phyloP scores from a whole-genome alignment of 2,113 vertebrate genomes.

The Pygoscelis antarcticus region DNA sequence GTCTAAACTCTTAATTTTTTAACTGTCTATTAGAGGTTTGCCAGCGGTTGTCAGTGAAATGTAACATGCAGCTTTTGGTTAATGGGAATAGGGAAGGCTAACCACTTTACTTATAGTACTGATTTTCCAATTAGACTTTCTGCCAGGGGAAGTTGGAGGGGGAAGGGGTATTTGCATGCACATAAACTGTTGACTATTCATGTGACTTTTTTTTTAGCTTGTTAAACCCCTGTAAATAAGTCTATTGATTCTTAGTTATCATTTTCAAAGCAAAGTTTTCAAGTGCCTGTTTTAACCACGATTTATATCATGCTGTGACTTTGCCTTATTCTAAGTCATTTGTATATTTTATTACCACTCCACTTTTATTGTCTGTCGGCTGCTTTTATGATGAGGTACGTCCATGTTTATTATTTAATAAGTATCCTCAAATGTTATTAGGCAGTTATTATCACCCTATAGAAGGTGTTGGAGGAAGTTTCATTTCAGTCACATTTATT shows the following conservation, averaged over 20 bases:
- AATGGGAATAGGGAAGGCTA: constrained; percentile 51
- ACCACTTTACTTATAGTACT: constrained; percentile 71
- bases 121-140: constrained; percentile 77
- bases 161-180: constrained; percentile 73
- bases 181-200: constrained; percentile 67
- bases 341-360: constrained; percentile 50
- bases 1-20: constrained; percentile 72
- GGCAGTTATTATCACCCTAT: constrained; percentile 44
- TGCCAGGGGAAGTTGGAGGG: constrained; percentile 71
- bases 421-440: constrained; percentile 52
- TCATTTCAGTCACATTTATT: constrained; percentile 69
- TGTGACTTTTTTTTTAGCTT: constrained; percentile 60
- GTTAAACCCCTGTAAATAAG: constrained; percentile 72
- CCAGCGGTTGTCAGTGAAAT: constrained; percentile 60
- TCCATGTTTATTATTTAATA: constrained; percentile 60
- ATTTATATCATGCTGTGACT: constrained; percentile 61
- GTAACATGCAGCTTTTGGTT: constrained; percentile 64
- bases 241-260: constrained; percentile 66
- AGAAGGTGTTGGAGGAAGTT: constrained; percentile 70
- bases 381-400: constrained; percentile 64
- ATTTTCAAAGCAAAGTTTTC: constrained; percentile 66
- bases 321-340: constrained; percentile 47
- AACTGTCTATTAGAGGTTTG: constrained; percentile 65
- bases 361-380: constrained; percentile 68
- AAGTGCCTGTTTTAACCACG: constrained; percentile 27